Evolutionary conservation across 2,113 vertebrate species (phyloP), one percentile per base, ranked within the genome.

Genomic region (Barnardius zonarius): DNA sequence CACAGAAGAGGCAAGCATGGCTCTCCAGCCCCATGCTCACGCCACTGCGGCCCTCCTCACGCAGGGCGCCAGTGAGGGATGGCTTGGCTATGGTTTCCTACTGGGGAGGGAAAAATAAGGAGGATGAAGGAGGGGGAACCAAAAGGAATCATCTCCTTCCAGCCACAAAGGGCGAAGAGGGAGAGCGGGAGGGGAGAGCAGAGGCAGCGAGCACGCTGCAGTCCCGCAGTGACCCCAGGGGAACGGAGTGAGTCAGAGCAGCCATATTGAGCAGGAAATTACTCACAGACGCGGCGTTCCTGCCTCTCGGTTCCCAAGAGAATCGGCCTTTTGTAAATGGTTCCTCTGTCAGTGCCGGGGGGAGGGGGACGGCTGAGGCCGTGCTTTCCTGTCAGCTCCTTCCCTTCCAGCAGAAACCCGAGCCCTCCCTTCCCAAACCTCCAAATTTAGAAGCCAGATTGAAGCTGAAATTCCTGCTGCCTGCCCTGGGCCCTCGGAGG

Each of bases 221-320:
- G 98, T 94, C 98, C 97, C 97, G 96, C 98, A 97, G 97, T 98
- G 98, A 98, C 98, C 98, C 97, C 98, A 97, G 97, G 98, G 98
- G 97, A 98, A 97, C 96, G 48, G 97, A 98, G 98, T 99, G 99
- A 99, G 99, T 99, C 99, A 99, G 98, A 99, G 98, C 98, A 98
- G 98, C 99, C 98, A 99, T 99, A 98, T 98, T 99, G 98, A 98
- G 99, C 99, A 99, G 99, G 99, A 99, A 99, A 99, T 99, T 99
- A 99, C 98, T 99, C 99, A 99, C 98, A 98, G 99, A 97, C 98
- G 97, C 98, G 98, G 97, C 98, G 98, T 98, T 98, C 98, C 96
- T 98, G 98, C 97, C 98, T 98, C 98, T 97, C 94, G 66, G 92
- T 97, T 98, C 98, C 98, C 98, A 96, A 97, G 98, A 98, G 98